A percentile compares a stretch with the other conserved stretches of the same genome.
Conservation (phyloP, 2,113 vertebrate genomes). For the Petrocephalus microphthalmus region DNA sequence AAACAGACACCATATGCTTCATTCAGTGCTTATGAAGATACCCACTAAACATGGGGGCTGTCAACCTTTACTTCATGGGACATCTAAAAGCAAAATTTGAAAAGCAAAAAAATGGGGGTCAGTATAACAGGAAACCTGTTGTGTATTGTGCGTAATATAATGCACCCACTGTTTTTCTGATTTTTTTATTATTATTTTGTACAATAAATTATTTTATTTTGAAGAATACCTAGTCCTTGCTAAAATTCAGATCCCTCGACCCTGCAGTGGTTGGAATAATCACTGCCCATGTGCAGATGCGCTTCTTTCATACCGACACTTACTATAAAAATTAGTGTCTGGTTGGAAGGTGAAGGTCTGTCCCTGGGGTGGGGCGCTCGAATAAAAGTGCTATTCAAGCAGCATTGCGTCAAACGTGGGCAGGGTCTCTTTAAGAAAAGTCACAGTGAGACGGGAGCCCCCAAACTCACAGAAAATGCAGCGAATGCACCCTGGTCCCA, state of each 20-base stretch:
- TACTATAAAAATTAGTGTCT: background rate
- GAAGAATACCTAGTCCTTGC: background rate
- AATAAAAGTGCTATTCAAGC: background rate
- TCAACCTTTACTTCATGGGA: background rate
- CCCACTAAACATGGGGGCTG: background rate
- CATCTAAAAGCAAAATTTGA: background rate
- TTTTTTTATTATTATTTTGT: background rate
- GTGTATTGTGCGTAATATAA: too few species aligned
- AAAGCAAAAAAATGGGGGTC: background rate
- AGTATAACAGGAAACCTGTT: background rate
- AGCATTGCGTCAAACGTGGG: background rate
- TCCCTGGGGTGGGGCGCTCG: background rate
- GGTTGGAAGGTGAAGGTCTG: background rate
- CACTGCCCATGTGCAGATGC: background rate
- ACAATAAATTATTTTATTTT: background rate
- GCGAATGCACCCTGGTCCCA: background rate
- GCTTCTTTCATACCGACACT: background rate
- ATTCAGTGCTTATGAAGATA: background rate
- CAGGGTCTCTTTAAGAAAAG: background rate
- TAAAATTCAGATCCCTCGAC: background rate
- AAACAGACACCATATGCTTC: background rate
- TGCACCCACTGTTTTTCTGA: background rate
- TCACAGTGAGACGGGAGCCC: background rate
- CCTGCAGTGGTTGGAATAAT: background rate
- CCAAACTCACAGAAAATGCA: background rate